Conservation (phyloP, 2,888 invertebrate genomes). For the Trachelus tabidus region DNA sequence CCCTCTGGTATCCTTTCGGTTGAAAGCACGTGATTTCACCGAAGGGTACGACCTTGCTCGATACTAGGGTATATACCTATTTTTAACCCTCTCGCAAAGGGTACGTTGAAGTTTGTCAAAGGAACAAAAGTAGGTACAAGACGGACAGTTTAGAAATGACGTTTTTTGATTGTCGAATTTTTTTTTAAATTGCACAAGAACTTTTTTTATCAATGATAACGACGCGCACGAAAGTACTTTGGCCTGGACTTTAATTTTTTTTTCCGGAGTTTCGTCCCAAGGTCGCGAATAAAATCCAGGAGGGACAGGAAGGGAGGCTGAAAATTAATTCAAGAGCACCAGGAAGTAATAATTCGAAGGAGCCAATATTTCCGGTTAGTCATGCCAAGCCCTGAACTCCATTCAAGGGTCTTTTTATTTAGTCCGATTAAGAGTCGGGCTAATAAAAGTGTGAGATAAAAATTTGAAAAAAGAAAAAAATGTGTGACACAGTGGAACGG, state of each 20-base stretch:
- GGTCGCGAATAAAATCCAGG: background rate
- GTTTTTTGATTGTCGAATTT: background rate
- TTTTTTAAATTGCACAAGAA: background rate
- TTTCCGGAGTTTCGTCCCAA: background rate
- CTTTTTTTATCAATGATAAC: background rate
- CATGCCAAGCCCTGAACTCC: background rate
- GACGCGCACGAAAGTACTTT: background rate
- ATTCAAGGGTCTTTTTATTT: background rate
- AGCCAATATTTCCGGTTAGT: background rate
- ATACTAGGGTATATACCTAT: background rate
- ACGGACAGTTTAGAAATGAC: no score
- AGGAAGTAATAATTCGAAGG: background rate
- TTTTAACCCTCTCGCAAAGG: background rate
- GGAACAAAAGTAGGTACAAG: background rate
- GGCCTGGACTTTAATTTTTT: background rate
- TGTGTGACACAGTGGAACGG: accelerated
- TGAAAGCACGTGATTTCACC: background rate
- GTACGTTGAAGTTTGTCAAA: background rate
- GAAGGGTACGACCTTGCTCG: background rate
- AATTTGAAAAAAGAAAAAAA: no score
- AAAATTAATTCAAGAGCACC: background rate
- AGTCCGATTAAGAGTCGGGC: background rate
- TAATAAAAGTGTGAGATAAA: background rate
- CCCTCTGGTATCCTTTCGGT: background rate
- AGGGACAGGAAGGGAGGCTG: background rate